Base-by-base conservation (phyloP, 2,797 vertebrate species). In the Pseudotriccus pelzelni region DNA sequence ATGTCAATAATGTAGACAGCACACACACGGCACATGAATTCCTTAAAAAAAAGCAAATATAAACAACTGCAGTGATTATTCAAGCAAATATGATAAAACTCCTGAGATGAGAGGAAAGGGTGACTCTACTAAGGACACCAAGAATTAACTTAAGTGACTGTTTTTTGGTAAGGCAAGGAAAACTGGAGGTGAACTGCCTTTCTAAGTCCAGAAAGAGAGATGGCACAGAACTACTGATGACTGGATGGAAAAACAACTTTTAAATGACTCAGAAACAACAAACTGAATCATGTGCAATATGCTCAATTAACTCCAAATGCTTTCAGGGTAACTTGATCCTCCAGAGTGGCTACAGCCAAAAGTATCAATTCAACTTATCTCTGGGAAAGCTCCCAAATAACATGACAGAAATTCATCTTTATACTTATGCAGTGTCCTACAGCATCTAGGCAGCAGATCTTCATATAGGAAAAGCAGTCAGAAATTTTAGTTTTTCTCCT, bases 11-110 rank as follows among this genome's bases (percentile, higher is more conserved):
- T 7, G 3, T 3, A 41, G 12, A 43, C 2, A 69, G 22, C 28
- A 64, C 4, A 58, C 0, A 1, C 0, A 1, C 20, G 17, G 46
- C 20, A 83, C 18, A 9, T 0, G 0, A n/a, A 6, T 49, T 56
- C 44, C 37, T 73, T 76, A 41, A 70, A 84, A 79, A 73, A 6
- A 46, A 32, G 23, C 5, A 3, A 32, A 55, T 1, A 44, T 11
- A 58, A 67, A 32, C 12, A 74, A 75, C 19, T 30, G n/a, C 24
- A 87, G 24, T 19, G 4, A 67, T 78, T 32, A 69, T 36, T 84
- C 23, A 64, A 56, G 37, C 14, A 84, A 72, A 53, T 20, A 78
- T 0, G 4, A 53, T 32, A 39, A 72, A 49, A 34, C 41, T 68
- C 34, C 75, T 34, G 49, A 88, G 32, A 76, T n/a, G 21, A 72